These are phyloP conservation scores for Streptopelia turtur DNA, from an alignment of 2,797 vertebrate species.

Conservation along the genomic window DNA sequence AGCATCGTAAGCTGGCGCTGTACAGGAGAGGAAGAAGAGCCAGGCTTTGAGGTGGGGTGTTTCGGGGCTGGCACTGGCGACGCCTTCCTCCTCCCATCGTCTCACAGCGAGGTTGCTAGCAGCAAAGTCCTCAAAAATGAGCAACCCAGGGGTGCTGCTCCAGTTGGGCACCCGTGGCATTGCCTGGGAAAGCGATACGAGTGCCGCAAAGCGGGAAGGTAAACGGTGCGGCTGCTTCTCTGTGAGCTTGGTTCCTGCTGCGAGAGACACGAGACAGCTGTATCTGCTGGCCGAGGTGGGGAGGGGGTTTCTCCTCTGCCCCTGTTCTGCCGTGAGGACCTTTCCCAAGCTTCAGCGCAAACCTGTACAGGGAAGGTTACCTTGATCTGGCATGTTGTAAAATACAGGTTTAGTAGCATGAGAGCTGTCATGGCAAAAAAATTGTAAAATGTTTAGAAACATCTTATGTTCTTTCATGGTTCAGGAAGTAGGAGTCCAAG, in stretches of 20 bases:
- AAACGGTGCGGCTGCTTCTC: neutral
- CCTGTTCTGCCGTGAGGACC: neutral
- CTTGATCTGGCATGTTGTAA: neutral
- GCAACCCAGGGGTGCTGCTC: neutral
- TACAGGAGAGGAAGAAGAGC: neutral
- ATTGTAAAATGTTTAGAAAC: neutral
- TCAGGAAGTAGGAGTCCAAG: neutral
- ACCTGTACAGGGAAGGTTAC: neutral
- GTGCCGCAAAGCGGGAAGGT: neutral
- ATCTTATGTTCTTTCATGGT: neutral
- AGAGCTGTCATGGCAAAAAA: neutral
- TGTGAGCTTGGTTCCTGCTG: neutral
- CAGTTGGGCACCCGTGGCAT: neutral
- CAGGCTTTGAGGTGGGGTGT: neutral
- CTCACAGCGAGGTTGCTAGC: neutral
- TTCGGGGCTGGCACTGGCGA: neutral
- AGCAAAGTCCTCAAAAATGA: neutral
- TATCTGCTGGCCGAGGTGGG: neutral
- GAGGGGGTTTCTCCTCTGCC: neutral
- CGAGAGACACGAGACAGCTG: neutral
- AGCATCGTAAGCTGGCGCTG: accelerated
- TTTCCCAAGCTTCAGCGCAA: neutral
- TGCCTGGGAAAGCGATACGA: accelerated
- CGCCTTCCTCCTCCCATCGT: accelerated
- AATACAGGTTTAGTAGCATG: neutral